Evolutionary conservation across 2,888 invertebrate genomes (phyloP), one percentile per base, ranked within the genome.

Genomic region (Xestia c-nigrum): DNA sequence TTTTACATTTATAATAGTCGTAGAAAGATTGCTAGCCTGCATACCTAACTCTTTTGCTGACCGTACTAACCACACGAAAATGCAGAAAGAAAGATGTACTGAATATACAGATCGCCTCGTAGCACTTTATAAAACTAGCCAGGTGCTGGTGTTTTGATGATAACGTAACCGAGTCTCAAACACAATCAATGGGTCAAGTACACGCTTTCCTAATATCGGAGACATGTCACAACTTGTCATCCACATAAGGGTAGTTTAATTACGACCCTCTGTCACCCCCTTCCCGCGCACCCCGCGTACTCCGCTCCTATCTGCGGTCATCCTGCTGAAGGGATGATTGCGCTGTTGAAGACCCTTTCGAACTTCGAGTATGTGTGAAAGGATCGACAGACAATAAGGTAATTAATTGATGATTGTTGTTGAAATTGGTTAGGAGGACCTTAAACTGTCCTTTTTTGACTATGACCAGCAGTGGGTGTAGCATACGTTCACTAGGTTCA

Each of bases 161-260:
- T n/a, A 38, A n/a, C 12, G 31, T 24, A 5, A n/a, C 5, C 3
- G 3, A 24, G 4, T 14, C 10, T 16, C 3, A n/a, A 40, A 61
- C 40, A 50, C 24, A 61, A 74, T 31, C 24, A 14, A 61, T 40
- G 57, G 57, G 24, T 57, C 24, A 74, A 24, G 21, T 43, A 24
- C 9, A 5, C n/a, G n/a, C 40, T n/a, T n/a, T 21, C 4, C 3
- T 78, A 52, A 52, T 52, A 46, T 63, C 21, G 16, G 12, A 52
- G 46, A 63, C 46, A 52, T 57, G 31, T 81, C 40, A 46, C 24
- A 40, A 21, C 40, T 59, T 68, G 77, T 68, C 76, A 63, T 61
- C 65, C 19, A 59, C 63, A 59, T 64, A 24, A 64, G 46, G 63
- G 67, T 43, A 76, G 66, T 72, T 72, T 77, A 82, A 81, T 83